Conservation (phyloP, 2,113 vertebrate genomes). For the Polypterus senegalus region DNA sequence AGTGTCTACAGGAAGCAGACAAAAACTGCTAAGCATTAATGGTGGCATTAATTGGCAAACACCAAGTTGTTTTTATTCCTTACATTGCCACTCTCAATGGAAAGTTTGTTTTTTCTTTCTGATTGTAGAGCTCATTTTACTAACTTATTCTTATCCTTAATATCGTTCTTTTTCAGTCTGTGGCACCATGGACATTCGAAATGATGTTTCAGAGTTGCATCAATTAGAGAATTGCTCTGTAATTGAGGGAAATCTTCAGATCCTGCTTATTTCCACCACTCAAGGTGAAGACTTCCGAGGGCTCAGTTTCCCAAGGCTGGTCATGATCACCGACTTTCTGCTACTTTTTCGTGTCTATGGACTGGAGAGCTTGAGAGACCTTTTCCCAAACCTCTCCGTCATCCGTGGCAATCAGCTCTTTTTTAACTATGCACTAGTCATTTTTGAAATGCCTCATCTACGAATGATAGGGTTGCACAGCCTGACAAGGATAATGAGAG, state of each 20-base stretch:
- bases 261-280: slow-evolving; percentile 60
- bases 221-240: slow-evolving; percentile 60
- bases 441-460: slow-evolving; percentile 63
- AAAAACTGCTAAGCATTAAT: no score
- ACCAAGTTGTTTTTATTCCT: no score
- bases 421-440: slow-evolving; percentile 56
- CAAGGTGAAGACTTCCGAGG: slow-evolving; percentile 46
- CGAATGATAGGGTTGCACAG: slow-evolving; percentile 50
- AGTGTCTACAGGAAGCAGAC: no score
- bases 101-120: no score
- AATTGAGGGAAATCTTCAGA: slow-evolving; percentile 61
- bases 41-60: no score
- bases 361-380: slow-evolving; percentile 55
- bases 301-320: slow-evolving; percentile 55
- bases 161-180: slow-evolving; percentile 40
- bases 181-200: slow-evolving; percentile 60
- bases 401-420: slow-evolving; percentile 55
- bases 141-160: background rate
- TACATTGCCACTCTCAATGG: no score
- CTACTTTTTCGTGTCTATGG: slow-evolving; percentile 61
- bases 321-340: slow-evolving; percentile 61
- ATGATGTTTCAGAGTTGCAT: slow-evolving; percentile 47
- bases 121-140: no score
- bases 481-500: slow-evolving; percentile 42
- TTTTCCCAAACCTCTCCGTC: slow-evolving; percentile 59